Base-by-base conservation (phyloP, 64 coral and sea anemone species). In the Stichodactyla mertensii region DNA sequence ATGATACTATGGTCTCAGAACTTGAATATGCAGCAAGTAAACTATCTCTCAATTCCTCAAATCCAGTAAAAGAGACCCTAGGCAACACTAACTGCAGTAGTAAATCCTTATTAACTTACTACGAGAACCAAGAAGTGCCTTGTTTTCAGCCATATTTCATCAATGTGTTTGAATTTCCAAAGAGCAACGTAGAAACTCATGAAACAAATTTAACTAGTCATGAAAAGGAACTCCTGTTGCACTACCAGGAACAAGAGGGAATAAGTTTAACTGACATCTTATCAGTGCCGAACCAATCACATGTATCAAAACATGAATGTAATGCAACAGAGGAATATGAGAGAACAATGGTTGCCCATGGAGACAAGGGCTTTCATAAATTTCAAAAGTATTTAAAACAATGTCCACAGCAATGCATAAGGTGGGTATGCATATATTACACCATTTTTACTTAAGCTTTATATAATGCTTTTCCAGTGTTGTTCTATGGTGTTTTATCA, bases 401-500 rank as follows among this genome's bases (percentile, higher is more conserved):
- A 10, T 96, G 71, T 78, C 91, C 94, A 77, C 85, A 90, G 22
- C 94, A 96, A 18, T 96, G 94, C 61, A 56, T 96, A 52, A 89
- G 94, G 94, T 96, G 69, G 86, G 69, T 82, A n/a, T 0, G 2
- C 3, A 0, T 45, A 2, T 45, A 45, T 45, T 45, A 45, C 36
- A 45, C 36, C 36, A 45, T 45, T 45, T 45, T 45, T 45, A 45
- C 0, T 45, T 45, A 45, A 45, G 1, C 36, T 45, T 45, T 45
- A 45, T 45, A 45, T 45, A 45, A 45, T 45, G 36, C 36, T 45
- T 45, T 45, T 45, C 36, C 28, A 31, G 1, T 31, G 36, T 1
- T 45, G 36, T 45, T 45, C 36, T 45, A 45, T 45, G 36, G 1
- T 45, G 36, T 45, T 45, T 45, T 45, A 45, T 45, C 36, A 45